phyloP scores from a whole-genome alignment of 2,113 vertebrate genomes.

The Marcusenius ussheri region DNA sequence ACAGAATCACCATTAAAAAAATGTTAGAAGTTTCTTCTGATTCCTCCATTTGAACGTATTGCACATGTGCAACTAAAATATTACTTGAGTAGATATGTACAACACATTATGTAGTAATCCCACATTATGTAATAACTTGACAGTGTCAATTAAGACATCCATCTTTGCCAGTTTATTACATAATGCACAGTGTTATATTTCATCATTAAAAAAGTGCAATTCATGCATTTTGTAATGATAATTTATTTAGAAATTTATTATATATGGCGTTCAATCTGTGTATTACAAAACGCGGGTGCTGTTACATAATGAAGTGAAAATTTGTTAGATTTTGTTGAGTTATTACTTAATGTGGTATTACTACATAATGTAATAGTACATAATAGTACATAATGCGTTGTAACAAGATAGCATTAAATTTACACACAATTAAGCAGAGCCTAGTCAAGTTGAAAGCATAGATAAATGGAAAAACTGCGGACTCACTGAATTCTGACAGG shows the following conservation, averaged over 20 bases:
- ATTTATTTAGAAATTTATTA: no score
- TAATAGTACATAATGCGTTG: no score
- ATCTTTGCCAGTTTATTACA: background rate
- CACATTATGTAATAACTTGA: background rate
- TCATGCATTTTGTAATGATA: no score
- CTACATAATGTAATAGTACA: no score
- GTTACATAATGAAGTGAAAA: background rate
- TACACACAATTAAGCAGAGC: background rate
- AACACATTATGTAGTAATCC: background rate
- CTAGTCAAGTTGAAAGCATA: background rate
- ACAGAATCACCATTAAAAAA: background rate
- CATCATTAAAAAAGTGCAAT: no score
- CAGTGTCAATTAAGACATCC: background rate
- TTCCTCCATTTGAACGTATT: background rate
- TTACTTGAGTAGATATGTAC: background rate
- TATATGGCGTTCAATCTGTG: no score
- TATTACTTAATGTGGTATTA: background rate
- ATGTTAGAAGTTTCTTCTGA: background rate
- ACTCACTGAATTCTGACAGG: slow-evolving; percentile 15
- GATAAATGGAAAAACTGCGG: background rate
- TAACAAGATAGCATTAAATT: background rate
- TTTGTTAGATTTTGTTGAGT: background rate
- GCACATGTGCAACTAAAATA: background rate
- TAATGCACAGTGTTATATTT: background rate
- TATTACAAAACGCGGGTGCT: no score